Evolutionary conservation across 2,888 invertebrate species (phyloP), one percentile per base, ranked within the genome.

Genomic region (Pyrochroa serraticornis): DNA sequence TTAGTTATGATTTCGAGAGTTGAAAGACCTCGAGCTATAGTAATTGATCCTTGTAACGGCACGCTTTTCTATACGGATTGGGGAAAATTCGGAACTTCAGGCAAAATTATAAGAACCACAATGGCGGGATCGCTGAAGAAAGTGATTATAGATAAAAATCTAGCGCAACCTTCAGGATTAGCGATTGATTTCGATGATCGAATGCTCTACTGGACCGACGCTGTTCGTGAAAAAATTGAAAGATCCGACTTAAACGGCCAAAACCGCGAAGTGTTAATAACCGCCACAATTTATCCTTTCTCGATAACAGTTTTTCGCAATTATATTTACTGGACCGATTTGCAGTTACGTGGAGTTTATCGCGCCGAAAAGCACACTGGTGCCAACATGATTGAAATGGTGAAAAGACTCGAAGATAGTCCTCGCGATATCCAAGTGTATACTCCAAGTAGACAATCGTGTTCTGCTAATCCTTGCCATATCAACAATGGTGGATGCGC

Each of bases 351-450:
- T 49, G 97, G 97, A 0, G 95, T 99, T 0, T 98, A 97, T 76
- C 84, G 97, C 38, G 97, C 97, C 0, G 97, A 98, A 74, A 99
- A 99, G 75, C 93, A 96, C 72, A 97, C 97, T 0, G 97, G 98
- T 0, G 93, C 93, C 2, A 92, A 94, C 71, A 93, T 95, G 88
- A 85, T 94, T 1, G 95, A 95, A 75, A 91, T 99, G 85, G 95
- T 96, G 0, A 93, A 95, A 71, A 86, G 97, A 1, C 81, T 98
- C 30, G 95, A 95, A 67, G 94, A 95, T 69, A 93, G 95, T 0
- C 97, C 97, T 0, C 84, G 96, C 54, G 97, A 96, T 71, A 91
- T 97, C 55, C 93, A 95, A 68, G 88, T 97, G 0, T 97, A 87
- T 76, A 92, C 95, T 7, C 80, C 84, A 0, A 85, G 84, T 10